These are phyloP conservation scores for Aptenodytes patagonicus DNA, from an alignment of 2,113 vertebrate species.

Conservation along the genomic window DNA sequence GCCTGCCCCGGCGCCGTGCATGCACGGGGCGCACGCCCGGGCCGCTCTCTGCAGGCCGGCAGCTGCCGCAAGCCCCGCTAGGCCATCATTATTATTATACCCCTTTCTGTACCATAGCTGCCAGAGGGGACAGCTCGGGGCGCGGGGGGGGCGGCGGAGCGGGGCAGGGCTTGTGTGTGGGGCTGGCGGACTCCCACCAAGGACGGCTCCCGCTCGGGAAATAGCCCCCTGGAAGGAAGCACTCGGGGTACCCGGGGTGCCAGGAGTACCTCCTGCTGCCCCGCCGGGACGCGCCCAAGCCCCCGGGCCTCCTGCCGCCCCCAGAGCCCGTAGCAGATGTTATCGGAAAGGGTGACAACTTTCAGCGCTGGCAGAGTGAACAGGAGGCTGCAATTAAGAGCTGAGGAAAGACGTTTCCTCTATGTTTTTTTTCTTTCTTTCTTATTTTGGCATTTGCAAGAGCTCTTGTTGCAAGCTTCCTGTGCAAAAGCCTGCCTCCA, in stretches of 20 bases:
- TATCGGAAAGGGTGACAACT: neutral
- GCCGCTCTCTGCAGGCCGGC: no score
- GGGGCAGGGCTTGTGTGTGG: no score
- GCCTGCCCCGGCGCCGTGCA: no score
- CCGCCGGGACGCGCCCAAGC: neutral
- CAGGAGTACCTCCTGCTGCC: no score
- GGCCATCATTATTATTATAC: no score
- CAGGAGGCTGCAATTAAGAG: neutral
- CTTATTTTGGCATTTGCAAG: neutral
- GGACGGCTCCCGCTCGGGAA: neutral
- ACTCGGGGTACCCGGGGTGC: neutral
- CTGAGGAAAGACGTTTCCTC: neutral
- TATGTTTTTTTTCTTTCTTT: neutral
- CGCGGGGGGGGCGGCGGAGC: rapidly evolving
- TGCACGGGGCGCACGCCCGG: no score
- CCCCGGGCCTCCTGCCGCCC: neutral
- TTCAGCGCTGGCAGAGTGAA: neutral
- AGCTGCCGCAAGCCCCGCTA: no score
- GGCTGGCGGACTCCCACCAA: neutral
- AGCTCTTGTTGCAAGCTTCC: neutral
- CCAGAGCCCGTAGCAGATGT: neutral
- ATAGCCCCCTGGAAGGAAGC: neutral
- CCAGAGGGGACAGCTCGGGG: no score
- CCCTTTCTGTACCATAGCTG: no score
- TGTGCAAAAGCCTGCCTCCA: neutral